Evolutionary conservation across 1,140 invertebrate species (phyloP), one percentile per base, ranked within the genome.

Genomic region (Mercenaria mercenaria): DNA sequence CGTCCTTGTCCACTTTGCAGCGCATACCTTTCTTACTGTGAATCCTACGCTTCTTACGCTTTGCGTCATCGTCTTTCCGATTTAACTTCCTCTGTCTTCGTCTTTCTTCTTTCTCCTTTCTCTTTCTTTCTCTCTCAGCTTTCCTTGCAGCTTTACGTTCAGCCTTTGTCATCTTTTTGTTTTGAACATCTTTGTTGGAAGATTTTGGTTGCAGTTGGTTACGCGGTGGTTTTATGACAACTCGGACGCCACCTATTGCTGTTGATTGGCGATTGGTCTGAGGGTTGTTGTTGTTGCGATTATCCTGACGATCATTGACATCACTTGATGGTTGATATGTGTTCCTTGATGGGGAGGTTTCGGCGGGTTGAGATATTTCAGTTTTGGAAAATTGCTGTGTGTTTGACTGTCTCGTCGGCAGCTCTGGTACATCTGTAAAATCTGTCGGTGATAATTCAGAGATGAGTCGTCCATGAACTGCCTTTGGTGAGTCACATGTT

Each of bases 401-500:
- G 32, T 72, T 26, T 39, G 67, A n/a, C 6, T 39, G 10, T 18
- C 20, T 26, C 3, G 2, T 47, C 26, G 20, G 41, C 72, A 50
- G 41, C 23, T 50, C 41, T 76, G 72, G 26, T 20, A 77, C 41
- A 47, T 39, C 86, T n/a, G 26, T 52, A 39, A 87, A 87, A 13
- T 87, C 85, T 13, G 37, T 20, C 18, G 34, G 34, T 15, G 52
- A 47, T 39, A 87, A 41, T 29, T 50, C 37, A 15, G 47, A 8
- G 18, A 95, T 85, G 11, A 85, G 26, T 32, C 83, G 83, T 37
- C 93, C 93, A 34, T 91, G 91, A 26, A 94, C 41, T 10, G 86
- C n/a, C 18, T 74, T 37, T 59, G 95, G 95, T 20, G 72, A 89
- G 11, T 91, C 89, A 91, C 95, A 96, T 52, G 50, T 84, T 13